Evolutionary conservation across 2,797 vertebrate genomes (phyloP).

Genomic region (Sebastes diaconus): DNA sequence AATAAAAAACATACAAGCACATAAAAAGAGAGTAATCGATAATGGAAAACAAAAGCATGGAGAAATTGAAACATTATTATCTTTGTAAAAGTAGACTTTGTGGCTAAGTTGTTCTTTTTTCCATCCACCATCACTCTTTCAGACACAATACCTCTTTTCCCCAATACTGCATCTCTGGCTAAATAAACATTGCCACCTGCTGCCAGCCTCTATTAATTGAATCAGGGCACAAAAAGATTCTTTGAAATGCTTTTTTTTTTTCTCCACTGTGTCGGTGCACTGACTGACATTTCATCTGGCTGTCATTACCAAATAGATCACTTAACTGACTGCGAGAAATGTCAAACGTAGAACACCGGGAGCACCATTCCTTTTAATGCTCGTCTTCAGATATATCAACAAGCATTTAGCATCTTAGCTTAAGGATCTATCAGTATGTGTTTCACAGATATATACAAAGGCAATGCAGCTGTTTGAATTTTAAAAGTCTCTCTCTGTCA

Average conservation of each 20-base stretch:
- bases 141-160: slow-evolving; percentile 1
- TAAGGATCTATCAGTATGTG: not conserved
- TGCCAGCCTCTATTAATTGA: slow-evolving; percentile 67
- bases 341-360: slow-evolving; percentile 14
- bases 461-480: slow-evolving; percentile 32
- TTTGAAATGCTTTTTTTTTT: slow-evolving; percentile 7
- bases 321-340: slow-evolving; percentile 27
- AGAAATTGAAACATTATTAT: not conserved
- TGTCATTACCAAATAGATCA: slow-evolving; percentile 9
- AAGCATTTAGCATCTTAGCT: slow-evolving; percentile 22
- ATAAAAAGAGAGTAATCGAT: not conserved
- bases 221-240: slow-evolving; percentile 19
- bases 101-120: not conserved
- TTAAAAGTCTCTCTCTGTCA: slow-evolving; percentile 6
- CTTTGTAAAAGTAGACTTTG: not conserved
- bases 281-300: slow-evolving; percentile 40
- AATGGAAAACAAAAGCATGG: not conserved
- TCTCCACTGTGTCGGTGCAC: not conserved
- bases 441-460: slow-evolving; percentile 21
- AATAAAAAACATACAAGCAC: not conserved
- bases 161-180: slow-evolving; percentile 33
- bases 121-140: not conserved
- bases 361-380: slow-evolving; percentile 37
- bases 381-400: slow-evolving; percentile 30
- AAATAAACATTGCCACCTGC: slow-evolving; percentile 81